Evolutionary conservation across 1,140 invertebrate species (phyloP).

Genomic region (Ctenoplectra terminalis): DNA sequence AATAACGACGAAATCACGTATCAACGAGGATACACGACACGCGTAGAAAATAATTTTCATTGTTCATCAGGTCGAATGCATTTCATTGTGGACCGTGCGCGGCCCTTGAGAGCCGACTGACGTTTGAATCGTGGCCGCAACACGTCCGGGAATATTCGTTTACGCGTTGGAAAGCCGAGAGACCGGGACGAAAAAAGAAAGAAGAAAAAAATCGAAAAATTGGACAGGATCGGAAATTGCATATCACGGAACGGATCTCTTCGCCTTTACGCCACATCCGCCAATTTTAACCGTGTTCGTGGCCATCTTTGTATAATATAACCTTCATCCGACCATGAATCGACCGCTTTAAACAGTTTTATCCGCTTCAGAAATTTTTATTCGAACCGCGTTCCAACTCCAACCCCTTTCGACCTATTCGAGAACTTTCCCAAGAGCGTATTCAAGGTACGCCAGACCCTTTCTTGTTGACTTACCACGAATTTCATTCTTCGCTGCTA

Average conservation of each 20-base stretch:
- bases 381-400: not conserved
- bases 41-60: slow-evolving; percentile 7
- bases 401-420: not conserved
- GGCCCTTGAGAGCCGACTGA: not conserved
- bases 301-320: too few species aligned
- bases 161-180: not conserved
- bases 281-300: not conserved
- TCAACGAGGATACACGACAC: not conserved
- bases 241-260: not conserved
- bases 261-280: not conserved
- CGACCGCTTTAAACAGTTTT: not conserved
- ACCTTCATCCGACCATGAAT: too few species aligned
- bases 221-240: not conserved
- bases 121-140: not conserved
- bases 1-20: not conserved
- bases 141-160: not conserved
- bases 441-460: not conserved
- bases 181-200: not conserved
- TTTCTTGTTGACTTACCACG: not conserved
- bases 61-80: slow-evolving; percentile 2
- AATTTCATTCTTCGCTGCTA: not conserved
- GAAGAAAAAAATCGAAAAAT: not conserved
- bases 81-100: not conserved
- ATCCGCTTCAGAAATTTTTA: too few species aligned
- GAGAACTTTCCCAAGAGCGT: not conserved